A percentile compares a stretch with the other conserved stretches of the same genome.
Evolutionary conservation across 2,888 invertebrate genomes (phyloP).

Genomic region (Aromia moschata): DNA sequence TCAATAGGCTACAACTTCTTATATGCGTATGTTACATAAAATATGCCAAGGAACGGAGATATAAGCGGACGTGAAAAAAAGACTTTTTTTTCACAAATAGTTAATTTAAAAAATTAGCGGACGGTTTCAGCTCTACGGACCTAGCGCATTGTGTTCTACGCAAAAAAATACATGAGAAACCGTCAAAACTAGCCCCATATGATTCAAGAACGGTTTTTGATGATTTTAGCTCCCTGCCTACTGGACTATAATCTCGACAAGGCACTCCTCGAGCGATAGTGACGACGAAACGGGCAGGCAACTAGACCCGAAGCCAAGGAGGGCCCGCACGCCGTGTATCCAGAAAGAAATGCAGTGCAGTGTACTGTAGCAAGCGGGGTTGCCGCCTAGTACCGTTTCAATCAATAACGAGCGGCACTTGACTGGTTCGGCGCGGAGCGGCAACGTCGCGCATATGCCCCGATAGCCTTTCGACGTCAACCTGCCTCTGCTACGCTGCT

Average conservation of each 20-base stretch:
- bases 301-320: conserved; percentile 26
- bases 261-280: conserved; percentile 24
- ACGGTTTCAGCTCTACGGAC: too few species aligned
- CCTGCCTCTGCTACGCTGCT: conserved; percentile 31
- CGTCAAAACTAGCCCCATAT: too few species aligned
- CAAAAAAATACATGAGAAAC: too few species aligned
- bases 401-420: conserved; percentile 60
- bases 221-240: too few species aligned
- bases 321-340: conserved; percentile 11
- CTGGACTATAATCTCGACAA: conserved; percentile 34
- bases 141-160: too few species aligned
- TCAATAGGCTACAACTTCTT: too few species aligned
- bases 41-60: too few species aligned
- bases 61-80: too few species aligned
- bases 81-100: too few species aligned
- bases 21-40: too few species aligned
- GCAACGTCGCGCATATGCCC: conserved; percentile 46
- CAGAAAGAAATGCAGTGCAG: conserved; percentile 54
- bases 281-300: conserved; percentile 10
- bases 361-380: conserved; percentile 59
- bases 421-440: conserved; percentile 43
- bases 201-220: too few species aligned
- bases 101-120: too few species aligned
- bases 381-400: conserved; percentile 55
- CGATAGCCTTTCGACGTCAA: conserved; percentile 36